Conservation (phyloP, 1,140 invertebrate species). For the Aphelenchoides besseyi region DNA sequence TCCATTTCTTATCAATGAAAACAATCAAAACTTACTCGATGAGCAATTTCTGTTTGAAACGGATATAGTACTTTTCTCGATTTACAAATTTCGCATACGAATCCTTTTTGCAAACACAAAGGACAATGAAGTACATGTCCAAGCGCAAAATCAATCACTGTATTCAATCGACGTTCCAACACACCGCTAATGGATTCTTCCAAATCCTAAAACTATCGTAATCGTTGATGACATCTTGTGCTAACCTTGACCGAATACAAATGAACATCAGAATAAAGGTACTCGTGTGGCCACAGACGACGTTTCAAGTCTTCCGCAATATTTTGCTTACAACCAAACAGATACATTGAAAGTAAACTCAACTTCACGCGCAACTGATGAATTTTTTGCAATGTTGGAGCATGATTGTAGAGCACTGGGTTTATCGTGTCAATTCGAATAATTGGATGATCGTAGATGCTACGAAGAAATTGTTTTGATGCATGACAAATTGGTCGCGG, state of each 20-base stretch:
- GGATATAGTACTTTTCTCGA: conserved; percentile 64
- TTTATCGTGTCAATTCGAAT: conserved; percentile 63
- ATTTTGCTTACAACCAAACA: conserved; percentile 64
- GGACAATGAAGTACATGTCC: conserved; percentile 64
- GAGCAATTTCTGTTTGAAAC: conserved; percentile 64
- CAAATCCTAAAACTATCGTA: conserved; percentile 44
- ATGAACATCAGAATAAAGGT: conserved; percentile 63
- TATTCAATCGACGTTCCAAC: conserved; percentile 59
- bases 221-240: conserved; percentile 15
- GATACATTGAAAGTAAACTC: conserved; percentile 62
- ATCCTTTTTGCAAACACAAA: conserved; percentile 65
- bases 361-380: conserved; percentile 63
- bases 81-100: conserved; percentile 65
- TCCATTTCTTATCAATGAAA: not conserved
- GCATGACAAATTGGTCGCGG: conserved; percentile 55
- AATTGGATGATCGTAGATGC: conserved; percentile 62
- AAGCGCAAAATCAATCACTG: conserved; percentile 62
- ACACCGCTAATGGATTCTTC: conserved; percentile 53
- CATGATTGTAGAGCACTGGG: conserved; percentile 63
- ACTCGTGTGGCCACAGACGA: conserved; percentile 64
- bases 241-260: conserved; percentile 64
- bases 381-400: conserved; percentile 61
- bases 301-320: conserved; percentile 64
- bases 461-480: conserved; percentile 61
- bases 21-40: conserved; percentile 53